These are phyloP conservation scores for zebrafish (Danio rerio) DNA, from an alignment of 2,113 vertebrate species.

Conservation along the genomic window GRCz12tu NC_133186.1:27545501-27546000, in stretches of 20 bases:
- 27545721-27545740: not conserved
- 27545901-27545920: slow-evolving; percentile 71
- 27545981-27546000: no score
- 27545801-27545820: slow-evolving; percentile 78
- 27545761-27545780: slow-evolving; percentile 1
- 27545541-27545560: slow-evolving; percentile 82
- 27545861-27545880: slow-evolving; percentile 73
- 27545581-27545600: slow-evolving; percentile 72
- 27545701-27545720: no score
- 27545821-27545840: slow-evolving; percentile 78
- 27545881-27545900: slow-evolving; percentile 75
- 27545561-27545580: slow-evolving; percentile 77
- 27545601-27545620: slow-evolving; percentile 73
- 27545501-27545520: slow-evolving; percentile 79
- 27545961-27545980: slow-evolving; percentile 51
- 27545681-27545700: slow-evolving; percentile 64
- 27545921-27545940: slow-evolving; percentile 66
- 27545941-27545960: slow-evolving; percentile 79
- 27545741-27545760: not conserved
- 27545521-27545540: slow-evolving; percentile 81
- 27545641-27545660: slow-evolving; percentile 77
- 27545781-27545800: slow-evolving; percentile 75
- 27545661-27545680: slow-evolving; percentile 75
- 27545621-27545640: slow-evolving; percentile 77
- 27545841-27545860: slow-evolving; percentile 79